Evolutionary conservation across 2,888 invertebrate genomes (phyloP), one percentile per base, ranked within the genome.

Genomic region (Drosophila mettleri): DNA sequence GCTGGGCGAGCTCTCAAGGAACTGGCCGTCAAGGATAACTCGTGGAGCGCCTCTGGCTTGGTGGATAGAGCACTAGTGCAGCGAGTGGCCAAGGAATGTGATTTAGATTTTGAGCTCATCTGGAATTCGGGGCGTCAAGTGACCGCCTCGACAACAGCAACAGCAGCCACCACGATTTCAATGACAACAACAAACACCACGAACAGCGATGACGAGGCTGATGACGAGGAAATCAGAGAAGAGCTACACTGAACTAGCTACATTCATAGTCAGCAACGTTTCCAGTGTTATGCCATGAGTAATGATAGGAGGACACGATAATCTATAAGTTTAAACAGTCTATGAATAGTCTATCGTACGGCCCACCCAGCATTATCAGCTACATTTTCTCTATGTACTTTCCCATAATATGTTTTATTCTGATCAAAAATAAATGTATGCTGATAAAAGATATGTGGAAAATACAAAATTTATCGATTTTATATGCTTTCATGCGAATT

Each of bases 21-120:
- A 53, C 70, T 92, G 46, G 86, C 91, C 6, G 75, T 90, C 3
- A 91, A 91, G 57, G 91, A 92, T 27, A 83, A 88, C 10, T 88
- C 90, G 3, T 92, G 92, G 93, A 91, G 90, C 53, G 84, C 88
- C 9, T 77, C 90, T 0, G 92, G 91, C 0, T 57, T 93, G 9
- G 57, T 92, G 3, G 92, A 92, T 9, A 88, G 87, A 16, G 79
- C 82, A 0, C 70, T 90, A n/a, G 91, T 92, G 10, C 91, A 92
- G 43, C 90, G 89, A 69, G 75, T 92, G 12, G 90, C 92, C 16
- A 88, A 90, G 27, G 93, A 92, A 62, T 91, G 92, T 58, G 90
- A 91, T 57, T 71, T 93, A 49, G 93, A 93, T 57, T 92, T 92
- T 61, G 90, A 92, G 29, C 73, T 89, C 3, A 90, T 92, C 29